Percentiles rank a stretch among this genome's conserved stretches.
These are phyloP conservation scores for Plecotus auritus DNA, from an alignment of 2,113 vertebrate species.

Conservation along the genomic window DNA sequence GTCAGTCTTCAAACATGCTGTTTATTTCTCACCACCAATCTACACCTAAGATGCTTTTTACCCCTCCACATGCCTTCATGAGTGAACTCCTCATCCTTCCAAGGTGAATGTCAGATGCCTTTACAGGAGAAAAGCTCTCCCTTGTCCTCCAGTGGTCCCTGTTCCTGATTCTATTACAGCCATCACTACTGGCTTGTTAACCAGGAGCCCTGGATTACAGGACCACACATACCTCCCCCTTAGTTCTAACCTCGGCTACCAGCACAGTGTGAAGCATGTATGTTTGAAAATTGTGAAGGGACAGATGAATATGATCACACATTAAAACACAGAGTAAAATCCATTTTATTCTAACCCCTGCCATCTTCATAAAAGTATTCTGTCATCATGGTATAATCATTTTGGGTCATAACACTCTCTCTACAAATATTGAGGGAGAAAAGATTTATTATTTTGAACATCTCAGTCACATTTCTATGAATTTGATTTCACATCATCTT, in stretches of 20 bases:
- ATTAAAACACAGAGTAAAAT: background rate
- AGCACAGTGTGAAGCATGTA: background rate
- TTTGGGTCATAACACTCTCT: background rate
- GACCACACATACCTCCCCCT: background rate
- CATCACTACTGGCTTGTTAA: background rate
- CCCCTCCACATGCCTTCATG: background rate
- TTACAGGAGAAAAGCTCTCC: background rate
- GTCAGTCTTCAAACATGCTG: background rate
- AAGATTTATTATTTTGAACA: background rate
- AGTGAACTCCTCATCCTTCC: background rate
- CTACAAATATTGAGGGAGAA: background rate
- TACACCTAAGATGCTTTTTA: background rate
- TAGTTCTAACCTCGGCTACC: background rate
- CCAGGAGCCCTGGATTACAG: background rate
- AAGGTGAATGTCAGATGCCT: background rate
- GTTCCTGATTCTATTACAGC: background rate
- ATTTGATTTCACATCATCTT: constrained; percentile 54
- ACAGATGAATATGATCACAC: background rate
- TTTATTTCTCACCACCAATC: background rate
- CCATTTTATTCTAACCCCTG: background rate
- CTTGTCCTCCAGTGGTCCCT: background rate
- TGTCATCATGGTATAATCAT: constrained; percentile 11
- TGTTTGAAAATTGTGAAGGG: background rate
- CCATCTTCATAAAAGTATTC: background rate
- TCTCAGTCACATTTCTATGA: background rate